Evolutionary conservation across 2,888 invertebrate genomes (phyloP).

Genomic region (Melipona bicolor): DNA sequence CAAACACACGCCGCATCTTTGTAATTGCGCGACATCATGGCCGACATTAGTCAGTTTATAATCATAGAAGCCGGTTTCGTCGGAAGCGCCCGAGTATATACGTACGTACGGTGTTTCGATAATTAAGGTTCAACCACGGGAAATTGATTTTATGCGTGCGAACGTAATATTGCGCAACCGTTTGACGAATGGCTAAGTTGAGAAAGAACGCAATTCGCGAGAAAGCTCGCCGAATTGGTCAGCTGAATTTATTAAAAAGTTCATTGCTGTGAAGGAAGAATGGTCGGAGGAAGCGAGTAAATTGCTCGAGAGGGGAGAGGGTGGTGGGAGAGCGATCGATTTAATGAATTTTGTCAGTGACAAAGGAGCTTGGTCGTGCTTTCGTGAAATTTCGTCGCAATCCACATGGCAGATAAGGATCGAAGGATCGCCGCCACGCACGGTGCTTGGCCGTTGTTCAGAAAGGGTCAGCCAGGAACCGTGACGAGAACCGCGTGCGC

Average conservation of each 20-base stretch:
- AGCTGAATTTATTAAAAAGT: neutral
- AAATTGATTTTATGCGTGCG: neutral
- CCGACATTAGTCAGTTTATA: constrained; percentile 12
- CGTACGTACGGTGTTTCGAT: neutral
- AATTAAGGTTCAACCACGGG: neutral
- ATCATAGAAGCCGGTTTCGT: neutral
- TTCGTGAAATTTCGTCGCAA: constrained; percentile 70
- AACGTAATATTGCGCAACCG: neutral
- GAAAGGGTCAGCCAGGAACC: constrained; percentile 69
- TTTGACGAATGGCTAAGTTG: neutral
- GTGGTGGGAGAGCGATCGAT: constrained; percentile 44
- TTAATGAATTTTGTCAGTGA: constrained; percentile 63
- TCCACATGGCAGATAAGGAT: constrained; percentile 72
- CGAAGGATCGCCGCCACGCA: constrained; percentile 62
- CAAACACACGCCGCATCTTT: constrained; percentile 31
- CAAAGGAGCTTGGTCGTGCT: constrained; percentile 53
- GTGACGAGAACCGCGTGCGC: constrained; percentile 72
- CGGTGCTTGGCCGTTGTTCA: constrained; percentile 53
- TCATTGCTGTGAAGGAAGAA: too few species aligned
- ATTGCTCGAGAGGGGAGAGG: constrained; percentile 7
- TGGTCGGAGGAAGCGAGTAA: neutral
- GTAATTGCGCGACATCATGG: constrained; percentile 34
- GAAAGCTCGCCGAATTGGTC: too few species aligned
- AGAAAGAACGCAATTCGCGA: neutral
- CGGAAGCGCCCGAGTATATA: neutral